Percentiles rank a stretch among this genome's conserved stretches.
These are phyloP conservation scores for Acleris emargana DNA, from an alignment of 2,888 invertebrate species.

Conservation along the genomic window DNA sequence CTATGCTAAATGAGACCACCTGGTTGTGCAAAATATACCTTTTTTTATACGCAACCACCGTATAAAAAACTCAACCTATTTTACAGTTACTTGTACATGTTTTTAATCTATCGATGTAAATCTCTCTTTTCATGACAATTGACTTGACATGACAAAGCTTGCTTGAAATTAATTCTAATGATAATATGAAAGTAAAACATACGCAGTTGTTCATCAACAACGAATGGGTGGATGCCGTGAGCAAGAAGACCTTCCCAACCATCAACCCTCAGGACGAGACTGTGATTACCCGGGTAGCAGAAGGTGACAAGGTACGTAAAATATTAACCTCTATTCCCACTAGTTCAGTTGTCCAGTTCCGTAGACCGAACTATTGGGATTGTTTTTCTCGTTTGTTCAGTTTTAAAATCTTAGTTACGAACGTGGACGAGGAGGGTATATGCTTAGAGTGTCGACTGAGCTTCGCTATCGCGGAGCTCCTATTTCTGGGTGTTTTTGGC, in stretches of 20 bases:
- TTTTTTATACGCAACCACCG: not conserved
- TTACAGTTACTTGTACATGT: not conserved
- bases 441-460: no score
- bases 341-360: no score
- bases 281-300: slow-evolving; percentile 89
- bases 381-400: no score
- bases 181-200: slow-evolving; percentile 16
- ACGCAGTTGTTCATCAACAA: slow-evolving; percentile 90
- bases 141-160: not conserved
- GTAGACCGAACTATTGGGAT: no score
- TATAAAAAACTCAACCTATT: not conserved
- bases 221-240: slow-evolving; percentile 90
- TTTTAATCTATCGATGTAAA: not conserved
- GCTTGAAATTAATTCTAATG: not conserved
- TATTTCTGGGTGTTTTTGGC: no score
- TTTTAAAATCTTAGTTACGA: no score
- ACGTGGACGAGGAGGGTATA: no score
- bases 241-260: slow-evolving; percentile 92
- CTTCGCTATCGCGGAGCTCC: no score
- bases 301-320: slow-evolving; percentile 89
- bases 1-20: no score
- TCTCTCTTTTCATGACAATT: not conserved
- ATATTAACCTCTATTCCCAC: no score
- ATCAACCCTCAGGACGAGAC: slow-evolving; percentile 91
- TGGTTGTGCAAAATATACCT: no score